Evolutionary conservation across 1,140 invertebrate genomes (phyloP).

Genomic region (Cotesia vestalis): DNA sequence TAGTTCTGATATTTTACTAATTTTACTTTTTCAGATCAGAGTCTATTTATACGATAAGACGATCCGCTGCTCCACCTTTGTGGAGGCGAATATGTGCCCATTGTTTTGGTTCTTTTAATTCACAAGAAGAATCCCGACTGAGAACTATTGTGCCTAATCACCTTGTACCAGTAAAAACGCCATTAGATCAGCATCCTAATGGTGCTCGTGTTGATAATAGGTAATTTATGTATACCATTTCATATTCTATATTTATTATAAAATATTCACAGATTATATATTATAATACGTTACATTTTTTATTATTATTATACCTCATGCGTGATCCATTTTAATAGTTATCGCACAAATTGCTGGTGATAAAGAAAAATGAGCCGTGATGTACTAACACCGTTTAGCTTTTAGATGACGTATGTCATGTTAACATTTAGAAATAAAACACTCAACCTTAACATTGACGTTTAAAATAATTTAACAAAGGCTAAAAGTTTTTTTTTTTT

Average conservation of each 20-base stretch:
- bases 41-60: slow-evolving; percentile 86
- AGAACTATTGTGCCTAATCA: slow-evolving; percentile 84
- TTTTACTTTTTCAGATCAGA: slow-evolving; percentile 70
- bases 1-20: neutral
- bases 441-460: too few species aligned
- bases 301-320: too few species aligned
- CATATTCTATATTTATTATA: too few species aligned
- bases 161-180: slow-evolving; percentile 79
- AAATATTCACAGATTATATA: too few species aligned
- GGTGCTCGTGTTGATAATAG: slow-evolving; percentile 79
- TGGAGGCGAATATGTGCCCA: slow-evolving; percentile 71
- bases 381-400: too few species aligned
- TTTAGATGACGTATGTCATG: too few species aligned
- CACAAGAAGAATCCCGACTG: slow-evolving; percentile 75
- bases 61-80: slow-evolving; percentile 73
- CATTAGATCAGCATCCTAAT: slow-evolving; percentile 85
- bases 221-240: slow-evolving; percentile 37
- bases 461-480: neutral
- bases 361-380: too few species aligned
- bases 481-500: neutral
- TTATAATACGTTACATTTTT: too few species aligned
- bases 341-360: too few species aligned
- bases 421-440: too few species aligned
- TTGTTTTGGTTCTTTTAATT: slow-evolving; percentile 67
- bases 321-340: too few species aligned